Evolutionary conservation across 2,797 vertebrate genomes (phyloP).

Genomic region (Protosalanx chinensis): DNA sequence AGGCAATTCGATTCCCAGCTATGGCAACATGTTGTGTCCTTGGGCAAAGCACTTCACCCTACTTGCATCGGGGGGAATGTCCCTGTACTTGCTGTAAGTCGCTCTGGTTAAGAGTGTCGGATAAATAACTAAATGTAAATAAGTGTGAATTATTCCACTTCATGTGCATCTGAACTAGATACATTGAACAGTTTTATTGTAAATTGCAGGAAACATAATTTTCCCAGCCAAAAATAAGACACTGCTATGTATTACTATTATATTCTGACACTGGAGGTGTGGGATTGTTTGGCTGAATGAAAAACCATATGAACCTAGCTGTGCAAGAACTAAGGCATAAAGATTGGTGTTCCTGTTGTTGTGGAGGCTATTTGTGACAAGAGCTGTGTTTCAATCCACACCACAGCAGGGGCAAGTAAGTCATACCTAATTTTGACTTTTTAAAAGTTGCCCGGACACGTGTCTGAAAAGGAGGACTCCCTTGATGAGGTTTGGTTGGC

Average conservation of each 20-base stretch:
- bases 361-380: background rate
- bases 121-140: background rate
- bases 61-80: too few species aligned
- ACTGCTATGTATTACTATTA: background rate
- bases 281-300: background rate
- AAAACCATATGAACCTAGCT: background rate
- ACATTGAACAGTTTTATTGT: background rate
- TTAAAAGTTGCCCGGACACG: background rate
- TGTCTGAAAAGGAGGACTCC: background rate
- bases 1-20: too few species aligned
- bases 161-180: background rate
- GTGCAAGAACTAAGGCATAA: background rate
- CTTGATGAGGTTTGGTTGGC: background rate
- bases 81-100: too few species aligned
- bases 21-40: too few species aligned
- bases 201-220: background rate
- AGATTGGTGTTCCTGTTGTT: background rate
- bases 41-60: too few species aligned
- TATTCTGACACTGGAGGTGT: background rate
- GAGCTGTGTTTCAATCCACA: background rate
- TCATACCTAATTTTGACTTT: conserved; percentile 2
- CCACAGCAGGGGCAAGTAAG: conserved; percentile 2
- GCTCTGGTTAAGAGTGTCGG: too few species aligned
- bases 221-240: background rate
- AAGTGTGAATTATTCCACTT: background rate